Conservation (phyloP, 2,888 invertebrate species). For the Campoletis raptor region DNA sequence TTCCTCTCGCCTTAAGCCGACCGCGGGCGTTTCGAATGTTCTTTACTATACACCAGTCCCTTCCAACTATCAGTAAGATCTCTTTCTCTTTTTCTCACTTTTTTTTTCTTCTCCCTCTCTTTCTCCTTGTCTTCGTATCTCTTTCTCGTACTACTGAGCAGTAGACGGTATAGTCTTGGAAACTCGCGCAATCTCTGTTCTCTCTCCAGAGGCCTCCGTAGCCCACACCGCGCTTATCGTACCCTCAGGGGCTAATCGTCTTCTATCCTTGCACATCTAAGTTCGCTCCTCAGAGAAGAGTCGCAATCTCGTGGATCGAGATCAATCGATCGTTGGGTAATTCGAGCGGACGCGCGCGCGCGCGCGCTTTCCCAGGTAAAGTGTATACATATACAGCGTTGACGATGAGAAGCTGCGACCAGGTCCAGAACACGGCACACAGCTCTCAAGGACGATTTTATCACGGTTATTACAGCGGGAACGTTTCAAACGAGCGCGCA, state of each 20-base stretch:
- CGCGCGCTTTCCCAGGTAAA: slow-evolving; percentile 40
- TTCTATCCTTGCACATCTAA: slow-evolving; percentile 65
- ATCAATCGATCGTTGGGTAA: slow-evolving; percentile 68
- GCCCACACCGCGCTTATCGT: slow-evolving; percentile 57
- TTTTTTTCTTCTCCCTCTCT: slow-evolving; percentile 38
- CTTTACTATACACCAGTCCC: slow-evolving; percentile 32
- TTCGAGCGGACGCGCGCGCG: slow-evolving; percentile 51
- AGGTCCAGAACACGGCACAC: slow-evolving; percentile 3
- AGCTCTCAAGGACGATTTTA: slow-evolving; percentile 67
- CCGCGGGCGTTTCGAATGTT: slow-evolving; percentile 49
- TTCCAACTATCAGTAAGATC: slow-evolving; percentile 71
- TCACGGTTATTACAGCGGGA: slow-evolving; percentile 68
- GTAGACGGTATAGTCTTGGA: slow-evolving; percentile 30
- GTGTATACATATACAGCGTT: slow-evolving; percentile 2
- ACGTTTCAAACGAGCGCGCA: slow-evolving; percentile 60
- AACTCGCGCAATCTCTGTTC: slow-evolving; percentile 66
- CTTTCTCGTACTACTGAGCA: slow-evolving; percentile 36
- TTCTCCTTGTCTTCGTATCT: slow-evolving; percentile 29
- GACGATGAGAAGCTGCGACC: slow-evolving; percentile 22
- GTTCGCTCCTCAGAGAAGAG: slow-evolving; percentile 42
- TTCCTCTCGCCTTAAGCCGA: slow-evolving; percentile 53
- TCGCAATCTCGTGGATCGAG: slow-evolving; percentile 68
- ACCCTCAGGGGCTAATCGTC: slow-evolving; percentile 66
- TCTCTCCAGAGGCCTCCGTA: slow-evolving; percentile 37
- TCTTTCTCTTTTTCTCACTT: slow-evolving; percentile 35